phyloP scores from a whole-genome alignment of 2,888 invertebrate genomes.

The Agriopis aurantiaria region DNA sequence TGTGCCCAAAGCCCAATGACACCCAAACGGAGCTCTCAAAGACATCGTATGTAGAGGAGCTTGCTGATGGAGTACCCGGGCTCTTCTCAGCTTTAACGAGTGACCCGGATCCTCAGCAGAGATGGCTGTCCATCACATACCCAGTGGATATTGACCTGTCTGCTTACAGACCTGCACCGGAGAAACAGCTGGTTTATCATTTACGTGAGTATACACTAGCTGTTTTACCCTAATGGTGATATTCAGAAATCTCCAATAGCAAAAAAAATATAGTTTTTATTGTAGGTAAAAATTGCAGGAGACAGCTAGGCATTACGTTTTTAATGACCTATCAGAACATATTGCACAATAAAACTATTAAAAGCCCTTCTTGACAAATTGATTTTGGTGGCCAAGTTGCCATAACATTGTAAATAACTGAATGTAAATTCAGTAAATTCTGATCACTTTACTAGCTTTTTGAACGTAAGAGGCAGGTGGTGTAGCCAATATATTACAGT shows the following conservation, averaged over 20 bases:
- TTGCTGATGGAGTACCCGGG: slow-evolving; percentile 93
- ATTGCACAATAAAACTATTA: too few relatives aligned
- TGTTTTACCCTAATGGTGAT: not conserved
- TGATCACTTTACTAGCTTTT: too few relatives aligned
- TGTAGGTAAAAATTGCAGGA: too few relatives aligned
- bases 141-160: slow-evolving; percentile 91
- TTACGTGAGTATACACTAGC: slow-evolving; percentile 86
- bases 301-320: not conserved
- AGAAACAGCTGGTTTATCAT: slow-evolving; percentile 90
- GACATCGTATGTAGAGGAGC: slow-evolving; percentile 93
- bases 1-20: slow-evolving; percentile 95
- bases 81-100: slow-evolving; percentile 94
- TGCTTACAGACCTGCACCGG: slow-evolving; percentile 88
- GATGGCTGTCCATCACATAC: slow-evolving; percentile 95
- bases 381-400: too few relatives aligned
- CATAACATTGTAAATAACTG: too few relatives aligned
- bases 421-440: too few relatives aligned
- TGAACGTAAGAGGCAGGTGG: too few relatives aligned
- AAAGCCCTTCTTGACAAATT: too few relatives aligned
- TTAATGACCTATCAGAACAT: too few relatives aligned
- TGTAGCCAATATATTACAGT: too few relatives aligned
- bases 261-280: not conserved
- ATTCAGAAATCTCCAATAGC: too few relatives aligned
- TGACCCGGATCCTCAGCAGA: slow-evolving; percentile 90
- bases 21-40: slow-evolving; percentile 91